Evolutionary conservation across 1,140 invertebrate genomes (phyloP).

Genomic region (Drosophila miranda): DNA sequence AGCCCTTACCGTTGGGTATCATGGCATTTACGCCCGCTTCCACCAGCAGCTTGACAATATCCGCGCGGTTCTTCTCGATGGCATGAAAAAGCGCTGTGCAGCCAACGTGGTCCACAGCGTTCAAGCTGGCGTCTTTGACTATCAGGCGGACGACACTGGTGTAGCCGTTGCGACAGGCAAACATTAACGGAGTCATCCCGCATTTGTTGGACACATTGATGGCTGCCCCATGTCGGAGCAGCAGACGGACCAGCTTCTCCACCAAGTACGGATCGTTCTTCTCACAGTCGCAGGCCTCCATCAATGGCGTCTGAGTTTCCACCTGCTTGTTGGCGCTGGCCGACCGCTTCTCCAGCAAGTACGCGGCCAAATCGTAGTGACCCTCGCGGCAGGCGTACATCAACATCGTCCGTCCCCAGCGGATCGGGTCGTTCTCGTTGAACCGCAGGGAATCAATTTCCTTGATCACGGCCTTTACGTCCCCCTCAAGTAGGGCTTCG

Average conservation of each 20-base stretch:
- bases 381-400: constrained; percentile 59
- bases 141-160: constrained; percentile 77
- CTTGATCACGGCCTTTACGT: constrained; percentile 27
- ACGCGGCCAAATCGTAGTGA: constrained; percentile 54
- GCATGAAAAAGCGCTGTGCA: constrained; percentile 83
- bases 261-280: constrained; percentile 31
- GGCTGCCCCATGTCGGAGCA: constrained; percentile 62
- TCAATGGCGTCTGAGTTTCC: constrained; percentile 64
- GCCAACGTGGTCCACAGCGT: constrained; percentile 83
- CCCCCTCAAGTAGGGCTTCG: constrained; percentile 35
- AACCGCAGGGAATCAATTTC: constrained; percentile 55
- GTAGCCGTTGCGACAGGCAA: constrained; percentile 82
- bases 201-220: constrained; percentile 81
- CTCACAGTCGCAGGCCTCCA: constrained; percentile 59
- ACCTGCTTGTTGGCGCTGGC: constrained; percentile 67
- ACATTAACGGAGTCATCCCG: constrained; percentile 83
- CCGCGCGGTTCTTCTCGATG: constrained; percentile 80
- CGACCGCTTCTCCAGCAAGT: constrained; percentile 43
- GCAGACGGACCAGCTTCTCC: constrained; percentile 59
- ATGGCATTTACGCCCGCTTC: constrained; percentile 74
- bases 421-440: constrained; percentile 32
- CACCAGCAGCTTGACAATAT: constrained; percentile 82
- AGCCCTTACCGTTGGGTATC: constrained; percentile 81
- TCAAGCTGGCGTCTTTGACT: constrained; percentile 75
- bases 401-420: constrained; percentile 46